Evolutionary conservation across 2,113 vertebrate genomes (phyloP), one percentile per base, ranked within the genome.

Genomic region (Tylochromis polylepis): DNA sequence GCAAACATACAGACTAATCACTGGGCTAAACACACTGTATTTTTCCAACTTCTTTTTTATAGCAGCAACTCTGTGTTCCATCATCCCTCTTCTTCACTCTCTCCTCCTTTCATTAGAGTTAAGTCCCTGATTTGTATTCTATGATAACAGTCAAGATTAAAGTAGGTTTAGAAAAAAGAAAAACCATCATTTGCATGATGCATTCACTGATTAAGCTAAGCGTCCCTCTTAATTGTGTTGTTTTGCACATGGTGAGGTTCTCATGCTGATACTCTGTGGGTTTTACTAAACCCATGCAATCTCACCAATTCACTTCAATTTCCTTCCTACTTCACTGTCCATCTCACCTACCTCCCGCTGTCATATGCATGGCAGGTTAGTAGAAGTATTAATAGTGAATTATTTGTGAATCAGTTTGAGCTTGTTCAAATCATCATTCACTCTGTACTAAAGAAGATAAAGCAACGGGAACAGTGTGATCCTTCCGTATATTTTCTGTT

Each of bases 121-220:
- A 95, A 96, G 85, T 93, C 62, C 70, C 93, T 94, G 90, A 95
- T 96, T 96, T 94, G 94, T 96, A 96, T 96, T 95, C 95, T 11
- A 53, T 3, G 10, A 83, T 77, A 88, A 89, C 81, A 51, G 75
- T 85, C 83, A 11, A 84, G 81, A 93, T 95, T 93, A 88, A 91
- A 90, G 87, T 55, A 87, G 87, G 59, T 86, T 88, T 86, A 77
- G 46, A 70, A 82, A 85, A 85, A 92, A 90, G 75, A 94, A 87
- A 92, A 90, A 79, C 88, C 93, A 93, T 90, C 5, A 96, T 96
- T 95, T 95, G 91, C 94, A 96, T 95, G 92, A 93, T 93, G 91
- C 93, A 92, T 95, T 94, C 84, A 91, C 51, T 93, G 90, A 94
- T 95, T 93, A 95, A 60, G 80, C 85, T 84, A 89, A 91, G 91